A percentile compares a stretch with the other conserved stretches of the same genome.
Evolutionary conservation across 2,888 invertebrate species (phyloP).

Genomic region (Torymus aiolomorphi): DNA sequence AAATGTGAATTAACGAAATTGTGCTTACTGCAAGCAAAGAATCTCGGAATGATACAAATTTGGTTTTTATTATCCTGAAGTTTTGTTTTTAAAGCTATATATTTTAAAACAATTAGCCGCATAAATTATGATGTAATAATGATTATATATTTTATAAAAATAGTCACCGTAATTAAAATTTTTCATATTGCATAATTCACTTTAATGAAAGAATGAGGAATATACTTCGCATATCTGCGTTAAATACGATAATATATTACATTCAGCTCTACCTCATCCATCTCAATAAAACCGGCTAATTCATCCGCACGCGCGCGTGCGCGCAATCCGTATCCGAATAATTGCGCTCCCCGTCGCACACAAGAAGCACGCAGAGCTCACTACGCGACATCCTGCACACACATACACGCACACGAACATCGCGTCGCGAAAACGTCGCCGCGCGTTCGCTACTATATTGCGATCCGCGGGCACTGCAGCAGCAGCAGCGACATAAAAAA

Average conservation of each 20-base stretch:
- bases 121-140: too few species aligned
- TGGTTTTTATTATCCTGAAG: too few species aligned
- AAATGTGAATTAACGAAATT: too few species aligned
- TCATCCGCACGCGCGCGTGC: background rate
- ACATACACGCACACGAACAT: background rate
- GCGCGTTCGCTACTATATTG: slow-evolving; percentile 38
- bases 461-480: slow-evolving; percentile 15
- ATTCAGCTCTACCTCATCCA: slow-evolving; percentile 4
- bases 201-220: too few species aligned
- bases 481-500: slow-evolving; percentile 48
- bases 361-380: background rate
- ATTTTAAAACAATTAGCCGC: too few species aligned
- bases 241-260: slow-evolving; percentile 7
- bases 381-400: background rate
- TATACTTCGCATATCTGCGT: too few species aligned
- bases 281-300: slow-evolving; percentile 36
- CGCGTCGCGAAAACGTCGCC: slow-evolving; percentile 14
- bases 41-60: background rate
- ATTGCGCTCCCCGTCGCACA: slow-evolving; percentile 18
- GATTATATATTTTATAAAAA: too few species aligned
- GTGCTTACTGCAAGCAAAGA: too few species aligned
- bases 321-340: slow-evolving; percentile 21
- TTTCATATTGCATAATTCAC: too few species aligned
- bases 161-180: too few species aligned
- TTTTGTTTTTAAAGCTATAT: too few species aligned